A percentile compares a stretch with the other conserved stretches of the same genome.
Conservation (phyloP, 2,888 invertebrate species). For the Xylocampa areola region DNA sequence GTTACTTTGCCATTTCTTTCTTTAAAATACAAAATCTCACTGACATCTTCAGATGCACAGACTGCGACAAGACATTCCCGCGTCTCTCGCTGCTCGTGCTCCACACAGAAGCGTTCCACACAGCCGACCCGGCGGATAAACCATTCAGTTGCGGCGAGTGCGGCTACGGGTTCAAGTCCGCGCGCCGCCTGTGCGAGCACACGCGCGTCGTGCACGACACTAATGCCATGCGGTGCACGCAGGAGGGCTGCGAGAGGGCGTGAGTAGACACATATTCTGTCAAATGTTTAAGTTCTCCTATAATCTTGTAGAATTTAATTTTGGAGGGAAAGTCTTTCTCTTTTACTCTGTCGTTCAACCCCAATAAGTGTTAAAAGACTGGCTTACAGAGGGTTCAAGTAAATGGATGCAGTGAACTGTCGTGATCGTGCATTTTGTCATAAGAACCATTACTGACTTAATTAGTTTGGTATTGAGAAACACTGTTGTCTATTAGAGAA, state of each 20-base stretch:
- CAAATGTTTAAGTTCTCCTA: too few species aligned
- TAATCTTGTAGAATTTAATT: too few species aligned
- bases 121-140: conserved; percentile 60
- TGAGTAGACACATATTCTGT: conserved; percentile 59
- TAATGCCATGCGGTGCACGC: conserved; percentile 80
- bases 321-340: too few species aligned
- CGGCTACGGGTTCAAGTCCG: conserved; percentile 77
- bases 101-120: conserved; percentile 87
- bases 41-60: conserved; percentile 81
- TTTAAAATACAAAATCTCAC: neutral
- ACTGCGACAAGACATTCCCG: conserved; percentile 87
- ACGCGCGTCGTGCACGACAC: conserved; percentile 78
- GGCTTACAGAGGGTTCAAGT: too few species aligned
- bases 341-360: too few species aligned
- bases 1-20: too few species aligned
- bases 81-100: conserved; percentile 87
- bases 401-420: too few species aligned
- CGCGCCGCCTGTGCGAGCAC: conserved; percentile 84
- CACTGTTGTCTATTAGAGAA: too few species aligned
- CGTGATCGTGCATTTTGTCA: too few species aligned
- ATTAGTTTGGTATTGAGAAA: too few species aligned
- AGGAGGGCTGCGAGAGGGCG: conserved; percentile 69
- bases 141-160: conserved; percentile 74
- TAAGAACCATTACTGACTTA: too few species aligned
- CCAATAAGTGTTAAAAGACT: too few species aligned